Conservation (phyloP, 2,888 invertebrate species). For the Acleris cristana region DNA sequence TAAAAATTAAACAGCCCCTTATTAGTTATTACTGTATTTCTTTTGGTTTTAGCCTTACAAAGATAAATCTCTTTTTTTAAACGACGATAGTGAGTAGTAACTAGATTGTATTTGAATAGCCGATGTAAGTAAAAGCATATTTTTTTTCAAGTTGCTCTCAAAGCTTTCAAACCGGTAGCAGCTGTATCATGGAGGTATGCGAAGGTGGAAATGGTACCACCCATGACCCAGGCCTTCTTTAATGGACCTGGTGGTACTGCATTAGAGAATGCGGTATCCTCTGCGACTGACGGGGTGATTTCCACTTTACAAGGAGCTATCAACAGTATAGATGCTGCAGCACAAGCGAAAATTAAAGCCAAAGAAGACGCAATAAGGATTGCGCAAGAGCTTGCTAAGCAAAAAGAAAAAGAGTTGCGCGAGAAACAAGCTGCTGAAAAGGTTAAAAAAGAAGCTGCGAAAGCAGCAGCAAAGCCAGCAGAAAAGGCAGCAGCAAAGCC, state of each 20-base stretch:
- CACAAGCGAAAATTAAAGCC: slow-evolving; percentile 46
- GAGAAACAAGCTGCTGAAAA: slow-evolving; percentile 38
- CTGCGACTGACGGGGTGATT: slow-evolving; percentile 50
- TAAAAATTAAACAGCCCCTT: too few species aligned
- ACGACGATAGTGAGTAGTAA: too few species aligned
- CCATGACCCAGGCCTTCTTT: slow-evolving; percentile 57
- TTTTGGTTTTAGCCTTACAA: too few species aligned
- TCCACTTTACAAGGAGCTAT: slow-evolving; percentile 48
- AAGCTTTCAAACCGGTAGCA: slow-evolving; percentile 50
- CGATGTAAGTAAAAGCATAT: too few species aligned
- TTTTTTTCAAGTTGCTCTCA: slow-evolving; percentile 58
- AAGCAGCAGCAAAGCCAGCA: slow-evolving; percentile 32
- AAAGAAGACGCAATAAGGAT: slow-evolving; percentile 51
- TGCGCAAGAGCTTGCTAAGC: slow-evolving; percentile 44
- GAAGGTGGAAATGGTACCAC: slow-evolving; percentile 73
- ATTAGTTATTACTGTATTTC: too few species aligned
- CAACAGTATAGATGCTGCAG: slow-evolving; percentile 56
- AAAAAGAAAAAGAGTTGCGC: slow-evolving; percentile 41
- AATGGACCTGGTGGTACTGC: slow-evolving; percentile 56
- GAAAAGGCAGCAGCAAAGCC: slow-evolving; percentile 45
- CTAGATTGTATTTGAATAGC: too few species aligned
- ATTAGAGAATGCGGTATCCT: slow-evolving; percentile 53
- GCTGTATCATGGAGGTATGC: slow-evolving; percentile 65
- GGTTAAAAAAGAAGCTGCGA: slow-evolving; percentile 36
- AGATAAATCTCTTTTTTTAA: too few species aligned